Percentiles rank a stretch among this genome's conserved stretches.
phyloP scores from a whole-genome alignment of 2,113 vertebrate genomes.

The Pteronura brasiliensis region DNA sequence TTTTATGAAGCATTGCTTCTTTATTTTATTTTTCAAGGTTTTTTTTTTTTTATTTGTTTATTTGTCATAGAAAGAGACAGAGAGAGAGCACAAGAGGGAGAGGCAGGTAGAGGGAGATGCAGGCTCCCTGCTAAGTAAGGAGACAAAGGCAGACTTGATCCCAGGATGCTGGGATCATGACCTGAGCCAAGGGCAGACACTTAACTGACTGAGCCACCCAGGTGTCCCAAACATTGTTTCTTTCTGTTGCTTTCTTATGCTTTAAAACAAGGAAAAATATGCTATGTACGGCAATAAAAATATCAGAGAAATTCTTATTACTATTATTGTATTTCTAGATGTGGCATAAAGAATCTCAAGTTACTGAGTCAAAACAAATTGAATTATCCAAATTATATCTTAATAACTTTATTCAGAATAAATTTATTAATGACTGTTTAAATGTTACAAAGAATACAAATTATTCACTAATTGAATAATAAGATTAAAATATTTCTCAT shows the following conservation, averaged over 20 bases:
- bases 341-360: not conserved
- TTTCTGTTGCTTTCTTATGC: not conserved
- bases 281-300: not conserved
- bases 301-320: not conserved
- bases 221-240: not conserved
- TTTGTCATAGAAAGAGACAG: too few relatives aligned
- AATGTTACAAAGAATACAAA: not conserved
- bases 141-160: too few relatives aligned
- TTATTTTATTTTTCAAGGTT: too few relatives aligned
- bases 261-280: not conserved
- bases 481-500: not conserved
- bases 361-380: not conserved
- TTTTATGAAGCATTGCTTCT: not conserved
- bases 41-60: too few relatives aligned
- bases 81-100: too few relatives aligned
- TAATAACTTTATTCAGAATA: not conserved
- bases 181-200: too few relatives aligned
- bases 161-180: too few relatives aligned
- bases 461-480: not conserved
- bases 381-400: not conserved
- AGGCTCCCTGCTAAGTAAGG: too few relatives aligned
- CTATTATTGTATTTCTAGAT: not conserved
- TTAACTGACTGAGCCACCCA: too few relatives aligned
- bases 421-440: not conserved
- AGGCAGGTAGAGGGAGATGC: too few relatives aligned